These are phyloP conservation scores for Drosophila basisetae DNA, from an alignment of 2,888 invertebrate genomes.

Conservation along the genomic window DNA sequence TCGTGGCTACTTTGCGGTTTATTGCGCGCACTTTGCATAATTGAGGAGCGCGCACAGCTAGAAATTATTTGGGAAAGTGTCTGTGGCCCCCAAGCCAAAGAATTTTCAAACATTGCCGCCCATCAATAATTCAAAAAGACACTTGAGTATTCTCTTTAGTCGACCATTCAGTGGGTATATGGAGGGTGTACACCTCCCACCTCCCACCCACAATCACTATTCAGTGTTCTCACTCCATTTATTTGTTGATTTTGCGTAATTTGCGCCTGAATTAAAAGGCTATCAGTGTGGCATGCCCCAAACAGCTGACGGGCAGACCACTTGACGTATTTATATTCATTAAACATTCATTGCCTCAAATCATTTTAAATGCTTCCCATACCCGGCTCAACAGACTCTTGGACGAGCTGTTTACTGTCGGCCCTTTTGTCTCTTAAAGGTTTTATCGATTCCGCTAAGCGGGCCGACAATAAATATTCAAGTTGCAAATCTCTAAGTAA, in stretches of 20 bases:
- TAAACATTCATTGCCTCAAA: constrained; percentile 71
- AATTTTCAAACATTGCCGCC: constrained; percentile 50
- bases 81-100: constrained; percentile 26
- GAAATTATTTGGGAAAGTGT: constrained; percentile 64
- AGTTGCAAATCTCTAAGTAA: constrained; percentile 1
- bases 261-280: constrained; percentile 75
- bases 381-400: neutral
- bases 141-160: constrained; percentile 73
- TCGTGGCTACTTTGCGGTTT: constrained; percentile 76
- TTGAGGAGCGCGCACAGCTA: constrained; percentile 57
- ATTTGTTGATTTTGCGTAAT: constrained; percentile 77
- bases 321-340: constrained; percentile 71
- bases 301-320: constrained; percentile 35
- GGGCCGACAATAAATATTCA: neutral
- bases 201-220: neutral
- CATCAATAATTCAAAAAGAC: constrained; percentile 77
- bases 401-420: constrained; percentile 28
- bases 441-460: neutral
- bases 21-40: constrained; percentile 80
- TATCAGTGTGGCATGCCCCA: constrained; percentile 56
- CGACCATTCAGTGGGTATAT: constrained; percentile 4
- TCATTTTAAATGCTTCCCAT: constrained; percentile 54
- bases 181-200: neutral
- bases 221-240: neutral
- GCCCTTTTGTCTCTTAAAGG: neutral